These are phyloP conservation scores for Enteromius fasciolatus DNA, from an alignment of 2,797 vertebrate species.

Conservation along the genomic window DNA sequence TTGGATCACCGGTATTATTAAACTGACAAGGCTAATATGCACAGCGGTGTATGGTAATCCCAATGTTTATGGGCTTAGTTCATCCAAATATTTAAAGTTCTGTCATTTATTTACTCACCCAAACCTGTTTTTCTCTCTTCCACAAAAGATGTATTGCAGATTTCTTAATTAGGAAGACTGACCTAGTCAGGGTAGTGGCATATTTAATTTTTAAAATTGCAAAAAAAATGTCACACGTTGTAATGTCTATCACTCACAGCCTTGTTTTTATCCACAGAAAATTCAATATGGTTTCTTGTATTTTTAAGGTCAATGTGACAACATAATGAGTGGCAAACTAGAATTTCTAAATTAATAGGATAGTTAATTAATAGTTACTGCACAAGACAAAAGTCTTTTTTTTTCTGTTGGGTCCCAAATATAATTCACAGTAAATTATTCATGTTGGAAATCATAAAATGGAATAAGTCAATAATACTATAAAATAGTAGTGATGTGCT, in stretches of 20 bases:
- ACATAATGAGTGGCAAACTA: background rate
- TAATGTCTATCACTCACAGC: background rate
- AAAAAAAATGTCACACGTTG: background rate
- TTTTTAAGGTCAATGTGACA: background rate
- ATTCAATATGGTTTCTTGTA: background rate
- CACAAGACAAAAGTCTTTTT: background rate
- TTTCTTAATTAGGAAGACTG: background rate
- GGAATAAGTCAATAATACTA: background rate
- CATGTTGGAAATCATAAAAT: background rate
- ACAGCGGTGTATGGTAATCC: background rate
- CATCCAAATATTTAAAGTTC: background rate
- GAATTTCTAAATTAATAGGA: background rate
- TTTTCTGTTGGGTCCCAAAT: background rate
- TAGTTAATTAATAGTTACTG: background rate
- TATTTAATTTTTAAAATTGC: background rate
- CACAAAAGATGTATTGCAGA: background rate
- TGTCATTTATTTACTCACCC: background rate
- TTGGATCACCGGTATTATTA: slow-evolving; percentile 34
- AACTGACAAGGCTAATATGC: background rate
- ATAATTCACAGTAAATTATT: background rate
- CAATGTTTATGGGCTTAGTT: background rate
- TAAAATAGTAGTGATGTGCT: background rate
- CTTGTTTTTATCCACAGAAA: background rate
- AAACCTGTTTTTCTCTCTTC: background rate
- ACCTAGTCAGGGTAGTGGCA: background rate